Evolutionary conservation across 2,797 vertebrate species (phyloP), one percentile per base, ranked within the genome.

Genomic region (Danionella dracula): DNA sequence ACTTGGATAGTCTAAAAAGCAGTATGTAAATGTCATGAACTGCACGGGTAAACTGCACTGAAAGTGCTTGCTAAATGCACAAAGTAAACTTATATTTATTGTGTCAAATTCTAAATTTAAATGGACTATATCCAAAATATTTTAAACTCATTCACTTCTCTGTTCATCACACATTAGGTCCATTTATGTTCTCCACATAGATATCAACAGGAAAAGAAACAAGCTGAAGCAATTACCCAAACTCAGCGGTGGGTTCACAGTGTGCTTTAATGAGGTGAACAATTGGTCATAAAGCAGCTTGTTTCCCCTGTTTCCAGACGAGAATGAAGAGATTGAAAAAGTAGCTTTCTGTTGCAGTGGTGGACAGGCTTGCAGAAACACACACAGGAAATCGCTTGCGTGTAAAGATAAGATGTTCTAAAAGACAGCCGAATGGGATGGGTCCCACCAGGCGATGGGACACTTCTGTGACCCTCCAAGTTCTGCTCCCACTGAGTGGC

Each of bases 401-500:
- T 60, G 10, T 55, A 48, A 37, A 71, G 54, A 71, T 71, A 71
- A 65, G 68, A 34, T 12, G 4, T 31, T 50, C 21, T 66, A 21
- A 65, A 66, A 45, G 40, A 59, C 45, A 44, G 53, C 12, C 4
- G 44, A 65, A 46, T 42, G 44, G 37, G 51, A 42, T 7, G 19
- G 51, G 59, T 50, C 44, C 17, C 19, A 9, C 35, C 15, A 42
- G 20, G 56, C 53, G 48, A 61, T 34, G 29, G 48, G 48, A 53
- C 31, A 56, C 66, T 64, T 68, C 62, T 76, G 65, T 66, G 72
- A 55, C 76, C 17, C 12, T 27, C 48, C 62, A 72, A 66, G 66
- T 34, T 46, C 61, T 57, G 61, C 78, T 75, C 79, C 79, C 82
- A 79, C 78, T 76, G 66, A 54, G 65, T 62, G 68, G 61, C 50